phyloP scores from a whole-genome alignment of 2,113 vertebrate species.

The Corythoichthys haematopterus region DNA sequence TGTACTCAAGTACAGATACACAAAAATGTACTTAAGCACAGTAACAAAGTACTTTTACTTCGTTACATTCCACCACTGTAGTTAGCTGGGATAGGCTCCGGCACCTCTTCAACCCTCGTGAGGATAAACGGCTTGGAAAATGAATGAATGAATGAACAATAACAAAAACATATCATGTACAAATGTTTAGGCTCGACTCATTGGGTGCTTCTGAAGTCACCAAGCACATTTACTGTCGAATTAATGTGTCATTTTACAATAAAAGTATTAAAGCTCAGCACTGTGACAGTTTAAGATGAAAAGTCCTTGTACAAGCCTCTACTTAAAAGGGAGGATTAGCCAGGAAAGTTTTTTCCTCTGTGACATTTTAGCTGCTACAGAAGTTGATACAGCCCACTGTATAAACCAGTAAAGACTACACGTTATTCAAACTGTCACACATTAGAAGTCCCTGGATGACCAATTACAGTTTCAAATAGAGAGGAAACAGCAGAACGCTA shows the following conservation, averaged over 20 bases:
- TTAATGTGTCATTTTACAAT: neutral
- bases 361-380: neutral
- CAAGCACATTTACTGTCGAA: neutral
- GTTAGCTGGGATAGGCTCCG: no score
- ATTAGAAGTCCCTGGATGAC: neutral
- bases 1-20: no score
- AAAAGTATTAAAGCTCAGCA: neutral
- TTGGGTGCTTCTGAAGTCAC: conserved; percentile 1
- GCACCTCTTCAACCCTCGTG: no score
- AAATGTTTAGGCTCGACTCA: neutral
- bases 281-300: neutral
- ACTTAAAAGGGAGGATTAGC: neutral
- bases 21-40: no score
- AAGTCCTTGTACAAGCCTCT: neutral
- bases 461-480: neutral
- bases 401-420: neutral
- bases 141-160: no score
- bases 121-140: no score
- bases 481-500: conserved; percentile 24
- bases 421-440: neutral
- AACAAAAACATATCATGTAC: neutral
- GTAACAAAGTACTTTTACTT: no score
- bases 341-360: neutral
- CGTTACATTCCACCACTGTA: no score
- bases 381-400: neutral